Conservation (phyloP, 2,888 invertebrate species). For the Drosophila subquinaria region DNA sequence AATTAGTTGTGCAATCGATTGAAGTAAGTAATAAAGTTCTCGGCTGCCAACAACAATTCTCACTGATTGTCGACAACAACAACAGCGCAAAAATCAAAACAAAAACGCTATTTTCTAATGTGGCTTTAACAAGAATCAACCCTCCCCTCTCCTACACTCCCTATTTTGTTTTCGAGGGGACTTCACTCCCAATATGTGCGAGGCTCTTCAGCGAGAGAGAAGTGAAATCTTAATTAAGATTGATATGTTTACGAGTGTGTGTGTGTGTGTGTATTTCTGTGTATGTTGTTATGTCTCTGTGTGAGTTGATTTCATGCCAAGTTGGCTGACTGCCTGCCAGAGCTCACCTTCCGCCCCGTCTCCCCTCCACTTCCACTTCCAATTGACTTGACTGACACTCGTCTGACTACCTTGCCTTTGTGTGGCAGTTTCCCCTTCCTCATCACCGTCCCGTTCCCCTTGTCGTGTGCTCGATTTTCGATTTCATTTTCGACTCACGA, state of each 20-base stretch:
- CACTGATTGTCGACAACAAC: constrained; percentile 53
- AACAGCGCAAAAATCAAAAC: constrained; percentile 40
- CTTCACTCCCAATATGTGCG: constrained; percentile 47
- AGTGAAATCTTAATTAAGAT: constrained; percentile 84
- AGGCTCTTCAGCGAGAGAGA: constrained; percentile 63
- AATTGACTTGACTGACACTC: constrained; percentile 53
- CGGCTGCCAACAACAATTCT: constrained; percentile 59
- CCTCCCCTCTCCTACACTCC: constrained; percentile 9
- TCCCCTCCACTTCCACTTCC: neutral
- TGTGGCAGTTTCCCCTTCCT: neutral
- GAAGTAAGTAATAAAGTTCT: constrained; percentile 66
- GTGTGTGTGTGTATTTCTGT: constrained; percentile 10
- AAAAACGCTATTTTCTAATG: constrained; percentile 41
- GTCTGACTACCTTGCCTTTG: constrained; percentile 28
- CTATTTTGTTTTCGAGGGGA: constrained; percentile 5
- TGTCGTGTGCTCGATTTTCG: constrained; percentile 40
- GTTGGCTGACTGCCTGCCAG: constrained; percentile 26
- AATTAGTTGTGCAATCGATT: constrained; percentile 69
- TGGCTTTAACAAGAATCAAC: constrained; percentile 28
- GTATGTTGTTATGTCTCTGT: constrained; percentile 33
- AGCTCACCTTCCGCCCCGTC: constrained; percentile 13
- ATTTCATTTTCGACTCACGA: constrained; percentile 51
- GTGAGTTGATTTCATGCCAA: constrained; percentile 38
- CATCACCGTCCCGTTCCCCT: neutral
- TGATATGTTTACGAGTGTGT: constrained; percentile 77